Conservation (phyloP, 2,113 vertebrate genomes). For the Centropristis striata region DNA sequence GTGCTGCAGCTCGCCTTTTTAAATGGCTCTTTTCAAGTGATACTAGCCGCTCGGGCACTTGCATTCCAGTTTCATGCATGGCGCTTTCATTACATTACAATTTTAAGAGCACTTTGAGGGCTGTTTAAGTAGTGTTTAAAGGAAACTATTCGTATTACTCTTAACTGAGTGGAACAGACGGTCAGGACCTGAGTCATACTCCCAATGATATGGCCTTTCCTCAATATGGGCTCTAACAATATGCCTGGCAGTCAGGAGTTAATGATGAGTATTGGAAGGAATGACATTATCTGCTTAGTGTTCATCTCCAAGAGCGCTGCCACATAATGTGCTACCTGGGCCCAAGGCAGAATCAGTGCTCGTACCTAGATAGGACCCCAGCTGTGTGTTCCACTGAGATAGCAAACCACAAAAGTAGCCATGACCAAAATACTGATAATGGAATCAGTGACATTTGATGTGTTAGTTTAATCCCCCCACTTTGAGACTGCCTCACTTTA, state of each 20-base stretch:
- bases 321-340: conserved; percentile 86
- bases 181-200: conserved; percentile 59
- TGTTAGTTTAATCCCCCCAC: conserved; percentile 69
- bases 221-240: conserved; percentile 57
- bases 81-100: conserved; percentile 71
- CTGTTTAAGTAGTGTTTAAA: conserved; percentile 73
- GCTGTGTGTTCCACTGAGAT: conserved; percentile 91
- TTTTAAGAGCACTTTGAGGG: conserved; percentile 72
- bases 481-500: conserved; percentile 61
- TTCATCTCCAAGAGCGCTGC: conserved; percentile 83
- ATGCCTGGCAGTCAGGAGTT: conserved; percentile 74
- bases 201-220: conserved; percentile 55
- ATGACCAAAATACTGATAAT: conserved; percentile 76
- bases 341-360: conserved; percentile 91
- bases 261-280: conserved; percentile 87
- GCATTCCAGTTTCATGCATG: conserved; percentile 71
- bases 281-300: conserved; percentile 85
- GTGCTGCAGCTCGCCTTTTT: conserved; percentile 41
- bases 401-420: conserved; percentile 84
- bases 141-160: conserved; percentile 60
- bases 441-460: conserved; percentile 75
- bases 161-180: conserved; percentile 72
- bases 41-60: conserved; percentile 43
- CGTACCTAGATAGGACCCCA: conserved; percentile 87
- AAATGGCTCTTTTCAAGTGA: conserved; percentile 61